Evolutionary conservation across 1,140 invertebrate species (phyloP), one percentile per base, ranked within the genome.

Genomic region (Diplogasteroides magnus): DNA sequence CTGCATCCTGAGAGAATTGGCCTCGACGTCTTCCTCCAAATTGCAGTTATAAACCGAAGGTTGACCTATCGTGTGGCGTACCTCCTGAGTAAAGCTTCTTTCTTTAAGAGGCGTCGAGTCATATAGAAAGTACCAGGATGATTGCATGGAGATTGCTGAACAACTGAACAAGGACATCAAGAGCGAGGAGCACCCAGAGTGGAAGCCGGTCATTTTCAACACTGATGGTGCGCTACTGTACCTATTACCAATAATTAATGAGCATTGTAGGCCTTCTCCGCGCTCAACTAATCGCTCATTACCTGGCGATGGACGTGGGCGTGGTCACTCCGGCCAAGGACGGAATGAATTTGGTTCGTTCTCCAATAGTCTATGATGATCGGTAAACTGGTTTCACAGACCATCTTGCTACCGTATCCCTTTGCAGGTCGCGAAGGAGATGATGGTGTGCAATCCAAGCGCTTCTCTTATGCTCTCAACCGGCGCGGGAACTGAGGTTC

Each of bases 241-340:
- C 3, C n/a, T 25, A 23, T 14, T 25, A 61, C 72, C 13, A n/a
- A 25, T 61, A 11, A 15, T 27, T 60, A 19, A 62, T 19, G 29
- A 61, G 59, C 23, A 28, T 61, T 61, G n/a, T n/a, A n/a, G n/a
- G n/a, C 19, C 73, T 82, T 0, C 79, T 79, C 31, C 69, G 80
- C 31, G 37, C 67, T 1, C 68, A 82, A 6, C 58, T 82, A 14
- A 72, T 82, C n/a, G 79, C 81, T 56, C 81, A 83, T 37, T 82
- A 82, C 56, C 64, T 82, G 56, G 80, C 80, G 2, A 82, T 82
- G 80, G 80, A 82, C 66, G 71, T 82, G 28, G 80, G 80, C 25
- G 81, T 82, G 13, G 80, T 82, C 1, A 82, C 80, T 2, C 80
- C 80, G 6, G 71, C 76, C 58, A 82, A 82, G 56, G 80, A 82